A percentile compares a stretch with the other conserved stretches of the same genome.
These are phyloP conservation scores for Drosophila nikananu DNA, from an alignment of 1,140 invertebrate species.

Conservation along the genomic window DNA sequence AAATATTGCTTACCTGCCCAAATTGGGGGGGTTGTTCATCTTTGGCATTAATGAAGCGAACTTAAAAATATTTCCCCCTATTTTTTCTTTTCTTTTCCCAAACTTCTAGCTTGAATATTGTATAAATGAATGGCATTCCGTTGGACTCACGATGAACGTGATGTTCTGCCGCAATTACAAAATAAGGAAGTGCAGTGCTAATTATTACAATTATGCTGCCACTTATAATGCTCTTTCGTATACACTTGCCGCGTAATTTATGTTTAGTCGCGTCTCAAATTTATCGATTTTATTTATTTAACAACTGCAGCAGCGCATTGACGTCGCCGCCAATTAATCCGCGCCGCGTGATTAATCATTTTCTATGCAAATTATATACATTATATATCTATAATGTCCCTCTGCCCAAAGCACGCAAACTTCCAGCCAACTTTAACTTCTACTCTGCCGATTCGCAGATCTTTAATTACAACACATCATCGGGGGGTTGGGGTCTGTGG, in stretches of 20 bases:
- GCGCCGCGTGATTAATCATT: constrained; percentile 54
- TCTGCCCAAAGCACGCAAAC: constrained; percentile 25
- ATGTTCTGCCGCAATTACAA: constrained; percentile 41
- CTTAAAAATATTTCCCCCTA: background rate
- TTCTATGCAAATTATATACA: constrained; percentile 59
- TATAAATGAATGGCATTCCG: background rate
- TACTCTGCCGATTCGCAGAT: constrained; percentile 20
- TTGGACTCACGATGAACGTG: constrained; percentile 46
- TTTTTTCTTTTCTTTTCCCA: background rate
- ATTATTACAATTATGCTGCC: constrained; percentile 52
- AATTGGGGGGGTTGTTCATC: background rate
- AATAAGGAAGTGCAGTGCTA: constrained; percentile 53
- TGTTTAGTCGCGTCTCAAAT: constrained; percentile 40
- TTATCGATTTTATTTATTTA: constrained; percentile 35
- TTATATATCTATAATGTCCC: background rate
- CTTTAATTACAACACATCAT: constrained; percentile 48
- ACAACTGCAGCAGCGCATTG: constrained; percentile 40
- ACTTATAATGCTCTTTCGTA: constrained; percentile 45
- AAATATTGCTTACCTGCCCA: background rate
- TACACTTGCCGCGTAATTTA: constrained; percentile 28
- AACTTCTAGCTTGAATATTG: background rate
- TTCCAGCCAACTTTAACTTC: constrained; percentile 4
- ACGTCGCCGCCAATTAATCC: constrained; percentile 32
- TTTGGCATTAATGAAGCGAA: background rate
- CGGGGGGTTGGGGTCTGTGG: background rate